Evolutionary conservation across 2,888 invertebrate species (phyloP).

Genomic region (Lutraria lutraria): DNA sequence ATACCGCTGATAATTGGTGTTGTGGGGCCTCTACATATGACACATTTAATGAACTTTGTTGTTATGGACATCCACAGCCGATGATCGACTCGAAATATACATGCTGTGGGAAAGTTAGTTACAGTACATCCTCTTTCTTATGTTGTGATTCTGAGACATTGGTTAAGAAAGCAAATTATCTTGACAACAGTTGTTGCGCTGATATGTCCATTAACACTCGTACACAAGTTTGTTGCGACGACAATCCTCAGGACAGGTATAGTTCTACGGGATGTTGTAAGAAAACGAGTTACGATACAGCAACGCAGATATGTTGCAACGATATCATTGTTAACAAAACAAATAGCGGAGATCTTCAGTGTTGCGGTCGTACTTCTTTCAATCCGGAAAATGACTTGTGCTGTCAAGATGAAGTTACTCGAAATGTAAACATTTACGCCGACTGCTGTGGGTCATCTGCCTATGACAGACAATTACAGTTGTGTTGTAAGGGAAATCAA

Average conservation of each 20-base stretch:
- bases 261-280: slow-evolving; percentile 38
- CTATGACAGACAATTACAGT: slow-evolving; percentile 39
- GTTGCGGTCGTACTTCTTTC: slow-evolving; percentile 47
- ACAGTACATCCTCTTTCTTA: slow-evolving; percentile 32
- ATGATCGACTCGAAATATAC: slow-evolving; percentile 17
- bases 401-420: slow-evolving; percentile 42
- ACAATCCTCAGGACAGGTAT: slow-evolving; percentile 22
- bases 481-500: slow-evolving; percentile 45
- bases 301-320: slow-evolving; percentile 52
- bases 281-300: slow-evolving; percentile 35
- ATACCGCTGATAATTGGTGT: slow-evolving; percentile 50
- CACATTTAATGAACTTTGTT: slow-evolving; percentile 53
- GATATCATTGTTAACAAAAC: slow-evolving; percentile 46
- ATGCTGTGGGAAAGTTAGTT: slow-evolving; percentile 58
- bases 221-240: slow-evolving; percentile 53
- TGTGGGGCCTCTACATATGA: slow-evolving; percentile 49
- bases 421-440: slow-evolving; percentile 45
- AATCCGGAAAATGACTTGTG: slow-evolving; percentile 52
- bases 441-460: slow-evolving; percentile 52
- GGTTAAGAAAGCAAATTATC: slow-evolving; percentile 18
- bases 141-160: slow-evolving; percentile 53
- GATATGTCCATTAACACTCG: slow-evolving; percentile 46
- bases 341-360: slow-evolving; percentile 44
- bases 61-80: slow-evolving; percentile 43
- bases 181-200: slow-evolving; percentile 55